These are phyloP conservation scores for Malacoctenus gilli DNA, from an alignment of 2,797 vertebrate genomes.

Conservation along the genomic window DNA sequence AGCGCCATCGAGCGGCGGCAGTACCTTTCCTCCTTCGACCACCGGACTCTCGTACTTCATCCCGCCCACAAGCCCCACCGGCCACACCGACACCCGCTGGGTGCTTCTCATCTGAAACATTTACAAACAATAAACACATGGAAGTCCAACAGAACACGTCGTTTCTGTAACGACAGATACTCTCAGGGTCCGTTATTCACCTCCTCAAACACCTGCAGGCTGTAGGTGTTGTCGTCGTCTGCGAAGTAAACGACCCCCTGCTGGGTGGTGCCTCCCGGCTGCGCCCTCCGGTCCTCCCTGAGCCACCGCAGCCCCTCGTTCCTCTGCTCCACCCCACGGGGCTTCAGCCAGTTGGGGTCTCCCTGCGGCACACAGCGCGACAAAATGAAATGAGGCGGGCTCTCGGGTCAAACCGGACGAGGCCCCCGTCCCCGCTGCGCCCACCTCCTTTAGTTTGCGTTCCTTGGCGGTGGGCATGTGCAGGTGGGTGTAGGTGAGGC, in stretches of 20 bases:
- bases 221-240: constrained; percentile 98
- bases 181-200: constrained; percentile 66
- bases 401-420: no score
- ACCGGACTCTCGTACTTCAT: constrained; percentile 90
- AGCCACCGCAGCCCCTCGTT: constrained; percentile 87
- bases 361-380: no score
- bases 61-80: constrained; percentile 92
- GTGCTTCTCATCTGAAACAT: constrained; percentile 89
- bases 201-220: constrained; percentile 96
- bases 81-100: constrained; percentile 89
- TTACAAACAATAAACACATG: no score
- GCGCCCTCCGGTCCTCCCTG: constrained; percentile 72
- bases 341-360: constrained; percentile 87
- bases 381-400: no score
- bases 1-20: no score
- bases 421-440: not conserved
- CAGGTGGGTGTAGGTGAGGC: constrained; percentile 82
- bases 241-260: constrained; percentile 95
- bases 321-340: constrained; percentile 85
- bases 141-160: no score
- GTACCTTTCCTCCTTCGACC: constrained; percentile 87
- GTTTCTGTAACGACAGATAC: not conserved
- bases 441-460: constrained; percentile 81
- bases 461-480: constrained; percentile 81
- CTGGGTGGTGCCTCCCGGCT: constrained; percentile 66